phyloP scores from a whole-genome alignment of 2,888 invertebrate genomes.

The Dasysyrphus albostriatus region DNA sequence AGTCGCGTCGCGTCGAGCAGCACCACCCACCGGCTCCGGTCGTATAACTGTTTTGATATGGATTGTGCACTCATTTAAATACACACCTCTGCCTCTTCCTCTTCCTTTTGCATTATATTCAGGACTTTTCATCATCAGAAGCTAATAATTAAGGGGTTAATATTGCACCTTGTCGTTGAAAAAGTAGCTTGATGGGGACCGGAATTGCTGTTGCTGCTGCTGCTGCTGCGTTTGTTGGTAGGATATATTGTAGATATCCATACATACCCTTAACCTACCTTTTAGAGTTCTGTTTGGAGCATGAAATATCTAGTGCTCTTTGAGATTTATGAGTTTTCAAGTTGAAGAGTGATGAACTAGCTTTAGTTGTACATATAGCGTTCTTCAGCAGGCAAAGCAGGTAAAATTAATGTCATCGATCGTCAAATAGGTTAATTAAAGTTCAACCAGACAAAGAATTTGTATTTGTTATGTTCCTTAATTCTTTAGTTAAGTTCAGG shows the following conservation, averaged over 20 bases:
- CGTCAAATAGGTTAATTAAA: constrained; percentile 40
- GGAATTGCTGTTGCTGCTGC: constrained; percentile 9
- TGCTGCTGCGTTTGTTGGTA: constrained; percentile 5
- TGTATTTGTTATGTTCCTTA: constrained; percentile 17
- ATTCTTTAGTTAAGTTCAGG: constrained; percentile 3
- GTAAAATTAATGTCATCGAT: constrained; percentile 46
- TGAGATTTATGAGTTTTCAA: constrained; percentile 38
- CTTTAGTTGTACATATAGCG: not conserved
- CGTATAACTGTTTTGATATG: constrained; percentile 20
- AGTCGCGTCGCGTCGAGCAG: not conserved
- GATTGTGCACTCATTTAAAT: constrained; percentile 55
- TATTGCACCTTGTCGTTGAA: constrained; percentile 48
- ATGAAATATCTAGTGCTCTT: constrained; percentile 29
- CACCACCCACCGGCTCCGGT: not conserved
- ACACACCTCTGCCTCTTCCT: not conserved
- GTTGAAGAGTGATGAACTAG: constrained; percentile 22
- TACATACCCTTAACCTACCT: constrained; percentile 21
- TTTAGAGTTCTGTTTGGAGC: constrained; percentile 20
- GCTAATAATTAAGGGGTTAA: constrained; percentile 74
- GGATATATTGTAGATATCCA: not conserved
- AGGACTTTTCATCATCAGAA: constrained; percentile 66
- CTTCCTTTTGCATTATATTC: constrained; percentile 9
- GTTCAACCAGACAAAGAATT: constrained; percentile 36
- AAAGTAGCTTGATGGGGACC: not conserved
- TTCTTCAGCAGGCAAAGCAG: not conserved